Evolutionary conservation across 2,797 vertebrate genomes (phyloP), one percentile per base, ranked within the genome.

Genomic region (Artibeus jamaicensis): DNA sequence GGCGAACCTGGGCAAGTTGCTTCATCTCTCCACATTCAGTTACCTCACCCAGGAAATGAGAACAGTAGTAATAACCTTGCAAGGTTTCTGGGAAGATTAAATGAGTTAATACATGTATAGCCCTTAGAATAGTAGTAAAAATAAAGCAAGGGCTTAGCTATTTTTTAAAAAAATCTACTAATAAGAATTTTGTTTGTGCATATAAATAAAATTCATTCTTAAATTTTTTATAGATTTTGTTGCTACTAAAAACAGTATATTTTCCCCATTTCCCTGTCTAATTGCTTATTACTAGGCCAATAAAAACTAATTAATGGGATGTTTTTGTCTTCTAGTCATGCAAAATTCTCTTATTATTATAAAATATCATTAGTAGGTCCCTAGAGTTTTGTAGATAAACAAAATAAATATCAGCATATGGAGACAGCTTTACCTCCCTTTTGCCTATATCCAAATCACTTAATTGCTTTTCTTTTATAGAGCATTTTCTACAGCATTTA

Each of bases 261-360:
- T 86, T 93, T 68, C 32, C 62, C 39, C 10, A 74, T 90, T 68
- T 79, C 11, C 32, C 22, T 37, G 19, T 70, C 85, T 90, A 59
- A 9, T 86, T 70, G 50, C 6, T 95, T 87, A 94, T 79, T 78
- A 74, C 5, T 55, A 37, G 29, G n/a, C 9, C 65, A 81, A 37
- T 29, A 12, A 81, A 93, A 90, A 87, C 39, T 24, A 95, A 62
- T 70, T 73, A 86, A 86, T 62, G n/a, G 44, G 79, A 70, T 78
- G 19, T 79, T 86, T 97, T 92, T 55, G 83, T 78, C 77, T 82
- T 86, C 48, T 18, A 82, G 34, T 78, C 46, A 83, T n/a, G 16
- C 32, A 83, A 85, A 71, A 82, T 93, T 46, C 39, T 71, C 29
- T 86, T 89, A 70, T 32, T n/a, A 37, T n/a, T 34, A 12, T 59